These are phyloP conservation scores for Ariopsis seemanni DNA, from an alignment of 2,113 vertebrate genomes.

Conservation along the genomic window DNA sequence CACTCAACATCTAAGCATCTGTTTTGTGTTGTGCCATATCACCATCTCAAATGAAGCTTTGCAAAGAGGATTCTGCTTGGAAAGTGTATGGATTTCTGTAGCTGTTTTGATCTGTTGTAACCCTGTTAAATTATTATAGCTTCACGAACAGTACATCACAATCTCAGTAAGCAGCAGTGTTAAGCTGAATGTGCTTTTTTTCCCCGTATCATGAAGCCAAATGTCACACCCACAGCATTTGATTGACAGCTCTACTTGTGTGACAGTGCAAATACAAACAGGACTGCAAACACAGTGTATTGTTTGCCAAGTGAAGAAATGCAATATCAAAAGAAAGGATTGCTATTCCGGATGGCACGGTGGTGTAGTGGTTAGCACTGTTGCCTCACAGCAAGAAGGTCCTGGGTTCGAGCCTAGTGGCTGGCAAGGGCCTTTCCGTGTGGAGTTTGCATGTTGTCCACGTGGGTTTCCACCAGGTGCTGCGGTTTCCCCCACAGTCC, in stretches of 20 bases:
- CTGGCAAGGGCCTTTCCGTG: no score
- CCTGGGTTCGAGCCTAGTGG: no score
- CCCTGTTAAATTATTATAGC: background rate
- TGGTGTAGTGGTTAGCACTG: no score
- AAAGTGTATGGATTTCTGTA: background rate
- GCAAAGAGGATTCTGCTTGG: constrained; percentile 3
- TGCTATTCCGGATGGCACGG: no score
- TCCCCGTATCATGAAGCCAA: background rate
- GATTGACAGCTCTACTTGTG: background rate
- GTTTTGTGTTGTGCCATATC: constrained; percentile 26
- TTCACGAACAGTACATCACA: no score
- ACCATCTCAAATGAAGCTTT: constrained; percentile 25
- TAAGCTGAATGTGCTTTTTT: background rate
- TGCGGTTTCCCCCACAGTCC: no score
- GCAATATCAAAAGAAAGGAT: background rate
- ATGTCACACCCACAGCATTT: background rate
- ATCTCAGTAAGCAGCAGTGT: background rate
- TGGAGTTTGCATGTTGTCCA: no score
- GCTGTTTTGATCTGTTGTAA: background rate
- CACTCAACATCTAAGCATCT: constrained; percentile 31
- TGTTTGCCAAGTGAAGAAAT: background rate
- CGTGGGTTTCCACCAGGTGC: no score
- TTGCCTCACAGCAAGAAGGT: no score
- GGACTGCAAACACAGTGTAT: background rate
- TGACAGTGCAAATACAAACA: background rate